A percentile compares a stretch with the other conserved stretches of the same genome.
phyloP scores from a whole-genome alignment of 2,113 vertebrate genomes.

The Cromileptes altivelis region DNA sequence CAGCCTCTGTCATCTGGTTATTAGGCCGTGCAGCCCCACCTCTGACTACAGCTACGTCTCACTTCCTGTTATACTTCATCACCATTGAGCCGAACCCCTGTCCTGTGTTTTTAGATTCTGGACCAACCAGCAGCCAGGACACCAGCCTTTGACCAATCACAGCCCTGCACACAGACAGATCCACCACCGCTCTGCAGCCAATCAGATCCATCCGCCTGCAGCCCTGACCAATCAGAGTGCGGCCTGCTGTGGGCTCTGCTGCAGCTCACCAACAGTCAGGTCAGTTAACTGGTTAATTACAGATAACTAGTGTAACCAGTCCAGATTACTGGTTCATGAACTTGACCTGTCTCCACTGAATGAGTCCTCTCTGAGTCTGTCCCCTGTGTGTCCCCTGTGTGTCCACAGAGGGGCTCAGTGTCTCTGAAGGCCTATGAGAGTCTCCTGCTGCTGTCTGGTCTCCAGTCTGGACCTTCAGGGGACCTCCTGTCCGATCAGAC shows the following conservation, averaged over 20 bases:
- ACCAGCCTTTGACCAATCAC: constrained; percentile 30
- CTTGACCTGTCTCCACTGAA: too few relatives aligned
- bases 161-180: constrained; percentile 11
- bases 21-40: too few relatives aligned
- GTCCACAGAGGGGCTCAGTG: constrained; percentile 44
- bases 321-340: too few relatives aligned
- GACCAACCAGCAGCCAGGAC: constrained; percentile 11
- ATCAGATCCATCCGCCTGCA: background rate
- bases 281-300: constrained; percentile 19
- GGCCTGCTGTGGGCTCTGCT: constrained; percentile 63
- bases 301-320: background rate
- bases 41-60: too few relatives aligned
- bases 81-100: too few relatives aligned
- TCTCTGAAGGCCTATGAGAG: constrained; percentile 64
- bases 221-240: constrained; percentile 1
- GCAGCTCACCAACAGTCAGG: constrained; percentile 67
- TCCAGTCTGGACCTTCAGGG: constrained; percentile 3
- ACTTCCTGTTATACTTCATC: too few relatives aligned
- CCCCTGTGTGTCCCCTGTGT: background rate
- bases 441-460: constrained; percentile 49
- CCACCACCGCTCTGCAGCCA: background rate
- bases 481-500: constrained; percentile 18
- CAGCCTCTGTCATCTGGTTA: too few relatives aligned
- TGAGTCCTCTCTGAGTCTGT: too few relatives aligned
- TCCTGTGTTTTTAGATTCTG: constrained; percentile 26